These are phyloP conservation scores for Diplodus sargus DNA, from an alignment of 2,797 vertebrate genomes.

Conservation along the genomic window DNA sequence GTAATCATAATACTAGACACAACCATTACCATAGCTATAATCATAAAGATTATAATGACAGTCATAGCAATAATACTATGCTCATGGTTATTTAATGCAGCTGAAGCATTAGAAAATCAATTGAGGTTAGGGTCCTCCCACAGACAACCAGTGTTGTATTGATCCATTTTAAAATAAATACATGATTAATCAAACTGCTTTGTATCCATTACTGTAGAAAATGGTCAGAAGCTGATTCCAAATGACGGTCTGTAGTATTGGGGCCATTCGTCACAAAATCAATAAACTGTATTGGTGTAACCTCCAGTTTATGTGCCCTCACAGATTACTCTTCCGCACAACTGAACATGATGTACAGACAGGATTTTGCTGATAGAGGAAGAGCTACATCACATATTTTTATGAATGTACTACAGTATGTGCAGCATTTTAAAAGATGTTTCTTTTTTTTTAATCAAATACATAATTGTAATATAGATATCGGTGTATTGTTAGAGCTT, in stretches of 20 bases:
- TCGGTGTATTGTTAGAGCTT: neutral
- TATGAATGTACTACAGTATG: neutral
- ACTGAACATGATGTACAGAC: neutral
- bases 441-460: too few relatives aligned
- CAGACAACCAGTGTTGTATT: slow-evolving; percentile 10
- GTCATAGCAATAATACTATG: slow-evolving; percentile 7
- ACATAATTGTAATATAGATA: too few relatives aligned
- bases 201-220: slow-evolving; percentile 32
- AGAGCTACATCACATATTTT: neutral
- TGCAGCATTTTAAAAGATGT: neutral
- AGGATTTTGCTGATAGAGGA: neutral
- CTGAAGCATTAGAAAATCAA: slow-evolving; percentile 11
- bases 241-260: slow-evolving; percentile 30
- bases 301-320: neutral
- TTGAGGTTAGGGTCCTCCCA: slow-evolving; percentile 10
- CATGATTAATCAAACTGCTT: slow-evolving; percentile 46
- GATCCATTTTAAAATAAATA: slow-evolving; percentile 36
- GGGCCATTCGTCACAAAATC: slow-evolving; percentile 52
- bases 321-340: neutral
- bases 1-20: slow-evolving; percentile 9
- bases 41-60: neutral
- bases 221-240: slow-evolving; percentile 34
- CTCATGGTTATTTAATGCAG: slow-evolving; percentile 14
- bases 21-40: too few relatives aligned
- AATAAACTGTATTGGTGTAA: slow-evolving; percentile 34